Percentiles rank a stretch among this genome's conserved stretches.
These are phyloP conservation scores for Anastrepha ludens DNA, from an alignment of 1,140 invertebrate genomes.

Conservation along the genomic window DNA sequence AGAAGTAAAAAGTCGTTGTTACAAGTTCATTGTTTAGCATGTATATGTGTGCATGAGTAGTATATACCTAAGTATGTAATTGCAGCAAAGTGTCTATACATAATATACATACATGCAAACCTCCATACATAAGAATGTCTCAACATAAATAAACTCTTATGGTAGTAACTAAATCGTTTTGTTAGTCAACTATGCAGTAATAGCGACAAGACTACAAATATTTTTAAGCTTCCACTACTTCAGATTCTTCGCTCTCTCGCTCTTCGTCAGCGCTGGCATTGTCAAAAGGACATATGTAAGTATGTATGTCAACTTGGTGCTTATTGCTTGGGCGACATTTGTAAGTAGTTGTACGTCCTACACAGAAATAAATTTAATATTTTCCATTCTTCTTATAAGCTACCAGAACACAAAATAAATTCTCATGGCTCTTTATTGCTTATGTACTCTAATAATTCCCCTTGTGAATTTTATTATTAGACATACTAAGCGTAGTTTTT, in stretches of 20 bases:
- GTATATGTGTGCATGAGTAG: neutral
- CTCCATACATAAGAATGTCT: no score
- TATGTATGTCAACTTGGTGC: slow-evolving; percentile 23
- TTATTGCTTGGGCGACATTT: neutral
- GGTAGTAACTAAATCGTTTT: neutral
- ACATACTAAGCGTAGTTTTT: neutral
- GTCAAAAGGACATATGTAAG: slow-evolving; percentile 17
- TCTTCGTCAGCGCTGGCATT: slow-evolving; percentile 6
- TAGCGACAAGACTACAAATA: neutral
- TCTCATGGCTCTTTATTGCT: neutral
- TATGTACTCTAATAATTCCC: slow-evolving; percentile 5
- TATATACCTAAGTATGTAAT: no score
- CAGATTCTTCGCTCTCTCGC: neutral
- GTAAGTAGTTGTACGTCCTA: neutral
- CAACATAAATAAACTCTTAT: neutral
- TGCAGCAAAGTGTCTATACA: no score
- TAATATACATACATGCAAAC: no score
- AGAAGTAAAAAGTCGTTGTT: neutral
- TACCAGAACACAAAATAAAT: neutral
- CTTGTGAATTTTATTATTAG: neutral
- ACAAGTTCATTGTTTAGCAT: slow-evolving; percentile 7
- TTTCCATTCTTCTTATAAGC: neutral
- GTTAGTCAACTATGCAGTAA: neutral
- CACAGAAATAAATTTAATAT: neutral
- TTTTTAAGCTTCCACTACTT: neutral